These are phyloP conservation scores for Antigone vipio DNA, from an alignment of 2,113 vertebrate genomes.

Conservation along the genomic window DNA sequence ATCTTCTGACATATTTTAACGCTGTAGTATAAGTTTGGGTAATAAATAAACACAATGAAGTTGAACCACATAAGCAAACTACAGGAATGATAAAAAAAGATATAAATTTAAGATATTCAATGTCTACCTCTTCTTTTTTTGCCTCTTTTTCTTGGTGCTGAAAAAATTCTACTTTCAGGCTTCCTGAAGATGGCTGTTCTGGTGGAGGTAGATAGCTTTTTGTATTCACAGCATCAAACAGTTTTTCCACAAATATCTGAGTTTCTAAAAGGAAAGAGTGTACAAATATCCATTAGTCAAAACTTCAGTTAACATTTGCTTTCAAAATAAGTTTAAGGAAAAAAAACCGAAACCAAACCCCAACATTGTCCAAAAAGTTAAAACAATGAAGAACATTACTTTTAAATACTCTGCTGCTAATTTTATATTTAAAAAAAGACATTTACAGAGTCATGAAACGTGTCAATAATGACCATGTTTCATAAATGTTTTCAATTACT, in stretches of 20 bases:
- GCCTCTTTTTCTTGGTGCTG: conserved; percentile 87
- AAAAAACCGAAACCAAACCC: not conserved
- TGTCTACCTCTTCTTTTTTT: conserved; percentile 87
- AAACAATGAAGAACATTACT: not conserved
- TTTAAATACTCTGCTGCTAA: not conserved
- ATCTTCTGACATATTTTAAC: not conserved
- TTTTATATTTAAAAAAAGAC: not conserved
- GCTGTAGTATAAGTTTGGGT: not conserved
- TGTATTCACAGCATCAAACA: conserved; percentile 96
- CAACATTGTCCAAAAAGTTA: not conserved
- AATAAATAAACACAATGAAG: not conserved
- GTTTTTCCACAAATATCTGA: conserved; percentile 94
- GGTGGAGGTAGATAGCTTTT: conserved; percentile 94
- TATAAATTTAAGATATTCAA: not conserved
- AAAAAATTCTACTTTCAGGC: conserved; percentile 83
- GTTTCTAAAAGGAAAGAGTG: conserved; percentile 82
- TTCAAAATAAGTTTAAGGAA: not conserved
- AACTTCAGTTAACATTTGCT: not conserved
- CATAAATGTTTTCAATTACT: not conserved
- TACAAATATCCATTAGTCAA: not conserved
- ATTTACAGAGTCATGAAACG: not conserved
- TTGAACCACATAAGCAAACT: not conserved
- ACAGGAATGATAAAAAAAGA: not conserved
- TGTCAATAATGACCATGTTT: not conserved
- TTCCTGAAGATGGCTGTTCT: conserved; percentile 81